Evolutionary conservation across 2,113 vertebrate species (phyloP).

Genomic region (Smithornis capensis): DNA sequence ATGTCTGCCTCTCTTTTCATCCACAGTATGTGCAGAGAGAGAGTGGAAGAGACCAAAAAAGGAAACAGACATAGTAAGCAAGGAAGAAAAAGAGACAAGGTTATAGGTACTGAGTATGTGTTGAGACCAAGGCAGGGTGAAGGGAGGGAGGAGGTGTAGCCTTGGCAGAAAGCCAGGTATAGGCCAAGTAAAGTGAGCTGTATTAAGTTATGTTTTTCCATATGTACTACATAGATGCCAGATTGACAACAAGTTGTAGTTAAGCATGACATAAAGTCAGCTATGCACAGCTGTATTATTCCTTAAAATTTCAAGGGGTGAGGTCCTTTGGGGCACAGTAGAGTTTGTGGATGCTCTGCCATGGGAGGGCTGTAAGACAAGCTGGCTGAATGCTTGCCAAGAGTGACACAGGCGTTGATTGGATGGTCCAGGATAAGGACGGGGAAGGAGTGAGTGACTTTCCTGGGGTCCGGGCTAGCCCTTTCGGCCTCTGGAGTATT

Average conservation of each 20-base stretch:
- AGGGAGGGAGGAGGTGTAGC: background rate
- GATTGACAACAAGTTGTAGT: background rate
- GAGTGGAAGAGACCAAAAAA: background rate
- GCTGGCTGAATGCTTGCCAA: background rate
- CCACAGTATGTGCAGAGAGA: background rate
- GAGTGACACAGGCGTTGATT: background rate
- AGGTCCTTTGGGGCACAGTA: background rate
- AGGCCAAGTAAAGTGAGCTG: background rate
- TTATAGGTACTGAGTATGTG: background rate
- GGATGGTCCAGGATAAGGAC: background rate
- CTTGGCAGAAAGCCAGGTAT: background rate
- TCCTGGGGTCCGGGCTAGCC: background rate
- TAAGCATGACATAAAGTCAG: conserved; percentile 2
- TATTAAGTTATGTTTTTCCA: background rate
- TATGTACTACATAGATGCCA: background rate
- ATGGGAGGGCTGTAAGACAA: background rate
- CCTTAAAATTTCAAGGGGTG: conserved; percentile 13
- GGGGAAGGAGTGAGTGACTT: background rate
- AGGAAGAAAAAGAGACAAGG: background rate
- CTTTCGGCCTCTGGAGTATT: background rate
- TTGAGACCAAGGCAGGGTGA: background rate
- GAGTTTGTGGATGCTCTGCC: background rate
- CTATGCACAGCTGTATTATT: conserved; percentile 34
- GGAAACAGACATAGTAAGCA: background rate
- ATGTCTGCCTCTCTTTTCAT: background rate